These are phyloP conservation scores for Chamaetylas fuelleborni DNA, from an alignment of 2,113 vertebrate species.

Conservation along the genomic window DNA sequence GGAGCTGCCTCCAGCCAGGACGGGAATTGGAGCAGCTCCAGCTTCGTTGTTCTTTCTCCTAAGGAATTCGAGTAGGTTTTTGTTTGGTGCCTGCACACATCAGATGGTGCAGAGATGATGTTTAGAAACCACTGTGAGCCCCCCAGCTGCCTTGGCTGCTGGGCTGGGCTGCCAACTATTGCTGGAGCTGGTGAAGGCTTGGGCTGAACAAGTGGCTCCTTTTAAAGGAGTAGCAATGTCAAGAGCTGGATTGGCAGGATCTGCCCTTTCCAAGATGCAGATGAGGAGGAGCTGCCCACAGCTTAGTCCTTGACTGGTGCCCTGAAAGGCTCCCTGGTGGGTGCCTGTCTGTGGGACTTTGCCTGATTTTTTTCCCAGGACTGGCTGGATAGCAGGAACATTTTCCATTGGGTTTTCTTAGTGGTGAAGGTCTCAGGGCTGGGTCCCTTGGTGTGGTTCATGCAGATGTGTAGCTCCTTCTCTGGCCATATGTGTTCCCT, in stretches of 20 bases:
- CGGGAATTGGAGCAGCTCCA: neutral
- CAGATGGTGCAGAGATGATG: neutral
- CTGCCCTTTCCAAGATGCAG: neutral
- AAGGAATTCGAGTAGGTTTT: neutral
- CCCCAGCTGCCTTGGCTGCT: neutral
- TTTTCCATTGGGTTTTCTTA: neutral
- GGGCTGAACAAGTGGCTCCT: neutral
- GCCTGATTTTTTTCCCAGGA: neutral
- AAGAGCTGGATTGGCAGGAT: neutral
- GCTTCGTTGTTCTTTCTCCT: neutral
- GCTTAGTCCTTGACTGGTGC: accelerated
- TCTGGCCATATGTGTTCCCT: accelerated
- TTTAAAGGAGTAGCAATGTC: neutral
- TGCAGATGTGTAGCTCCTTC: neutral
- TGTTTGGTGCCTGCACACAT: neutral
- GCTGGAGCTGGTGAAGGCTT: neutral
- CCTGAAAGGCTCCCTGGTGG: neutral
- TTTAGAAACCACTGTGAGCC: neutral
- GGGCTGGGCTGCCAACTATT: neutral
- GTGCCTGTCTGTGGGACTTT: neutral
- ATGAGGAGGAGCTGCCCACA: neutral
- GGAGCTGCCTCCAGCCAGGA: neutral
- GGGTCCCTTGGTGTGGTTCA: neutral
- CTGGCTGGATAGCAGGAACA: neutral
- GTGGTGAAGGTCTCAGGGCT: neutral